Base-by-base conservation (phyloP, 1,140 invertebrate species). In the Phymorhynchus buccinoides region DNA sequence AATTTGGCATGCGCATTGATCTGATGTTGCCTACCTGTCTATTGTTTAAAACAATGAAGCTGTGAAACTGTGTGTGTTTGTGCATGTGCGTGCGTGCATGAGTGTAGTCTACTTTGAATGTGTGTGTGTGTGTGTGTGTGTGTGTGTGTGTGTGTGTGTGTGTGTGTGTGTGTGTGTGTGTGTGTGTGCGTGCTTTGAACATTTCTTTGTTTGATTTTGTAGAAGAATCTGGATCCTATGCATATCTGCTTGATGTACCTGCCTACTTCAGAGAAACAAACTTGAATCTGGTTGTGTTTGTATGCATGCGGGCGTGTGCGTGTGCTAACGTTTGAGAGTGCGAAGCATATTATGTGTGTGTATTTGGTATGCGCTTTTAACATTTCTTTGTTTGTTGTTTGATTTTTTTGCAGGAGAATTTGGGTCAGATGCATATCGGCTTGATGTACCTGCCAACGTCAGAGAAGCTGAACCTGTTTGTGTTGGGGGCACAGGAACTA, bases 391-490 rank as follows among this genome's bases (percentile, higher is more conserved):
- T 7, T 66, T 27, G 7, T 66, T 66, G 3, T 30, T 66, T 66
- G 18, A 22, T 66, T 27, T 37, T 37, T 35, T 27, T 35, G 88
- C 95, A 95, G 92, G 94, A 96, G 35, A 94, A 96, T 89, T 91
- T 96, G 6, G 96, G 96, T 2, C 96, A 96, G 91, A 88, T 96
- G 81, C 95, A 96, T 94, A 87, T 97, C 71, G 96, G 96, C n/a
- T 93, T 97, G 41, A 96, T 96, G 89, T 97, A 96, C 91, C 94
- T 96, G 37, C 96, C 96, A 27, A 96, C 95, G 52, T 96, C 96
- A 52, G 97, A 96, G 84, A 94, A 96, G 85, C 93, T 97, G 41
- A 96, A 96, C 35, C 93, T 97, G 18, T 96, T 96, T 0, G 94
- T 97, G 18, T 95, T 96, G 66, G 96, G 96, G 92, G 96, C 96